Evolutionary conservation across 2,888 invertebrate species (phyloP).

Genomic region (Ypsolopha sequella): DNA sequence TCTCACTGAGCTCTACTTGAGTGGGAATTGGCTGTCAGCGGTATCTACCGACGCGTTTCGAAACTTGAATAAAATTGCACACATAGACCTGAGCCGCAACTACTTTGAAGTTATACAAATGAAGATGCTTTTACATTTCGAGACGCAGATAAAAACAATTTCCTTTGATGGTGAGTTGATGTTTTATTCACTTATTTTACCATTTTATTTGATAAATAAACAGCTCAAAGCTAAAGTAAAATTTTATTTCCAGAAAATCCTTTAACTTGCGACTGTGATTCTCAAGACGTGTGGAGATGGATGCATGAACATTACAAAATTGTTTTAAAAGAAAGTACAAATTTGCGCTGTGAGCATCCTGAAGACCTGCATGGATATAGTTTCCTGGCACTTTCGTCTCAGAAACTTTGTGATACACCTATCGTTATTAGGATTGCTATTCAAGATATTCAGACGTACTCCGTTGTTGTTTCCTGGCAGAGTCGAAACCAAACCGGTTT

Average conservation of each 20-base stretch:
- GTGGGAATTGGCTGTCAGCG: conserved; percentile 85
- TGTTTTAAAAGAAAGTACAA: conserved; percentile 68
- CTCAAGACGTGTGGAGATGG: conserved; percentile 94
- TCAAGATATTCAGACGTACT: conserved; percentile 89
- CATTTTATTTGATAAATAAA: background rate
- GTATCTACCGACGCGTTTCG: conserved; percentile 84
- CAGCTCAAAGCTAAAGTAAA: background rate
- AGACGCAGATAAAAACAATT: conserved; percentile 84
- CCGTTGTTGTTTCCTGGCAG: conserved; percentile 90
- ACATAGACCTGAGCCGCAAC: conserved; percentile 86
- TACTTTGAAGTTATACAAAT: conserved; percentile 85
- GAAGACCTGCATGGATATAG: conserved; percentile 81
- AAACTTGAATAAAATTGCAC: conserved; percentile 79
- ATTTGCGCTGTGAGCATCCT: conserved; percentile 86
- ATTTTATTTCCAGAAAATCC: conserved; percentile 80
- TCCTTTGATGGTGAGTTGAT: conserved; percentile 81
- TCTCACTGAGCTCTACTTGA: conserved; percentile 81
- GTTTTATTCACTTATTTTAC: background rate
- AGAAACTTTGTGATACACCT: conserved; percentile 87
- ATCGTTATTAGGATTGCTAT: conserved; percentile 86
- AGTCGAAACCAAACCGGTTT: conserved; percentile 88
- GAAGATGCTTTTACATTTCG: conserved; percentile 81
- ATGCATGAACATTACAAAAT: conserved; percentile 88
- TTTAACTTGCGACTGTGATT: conserved; percentile 89
- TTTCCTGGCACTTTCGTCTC: conserved; percentile 83